phyloP scores from a whole-genome alignment of 2,888 invertebrate species.

The Tachina fera region DNA sequence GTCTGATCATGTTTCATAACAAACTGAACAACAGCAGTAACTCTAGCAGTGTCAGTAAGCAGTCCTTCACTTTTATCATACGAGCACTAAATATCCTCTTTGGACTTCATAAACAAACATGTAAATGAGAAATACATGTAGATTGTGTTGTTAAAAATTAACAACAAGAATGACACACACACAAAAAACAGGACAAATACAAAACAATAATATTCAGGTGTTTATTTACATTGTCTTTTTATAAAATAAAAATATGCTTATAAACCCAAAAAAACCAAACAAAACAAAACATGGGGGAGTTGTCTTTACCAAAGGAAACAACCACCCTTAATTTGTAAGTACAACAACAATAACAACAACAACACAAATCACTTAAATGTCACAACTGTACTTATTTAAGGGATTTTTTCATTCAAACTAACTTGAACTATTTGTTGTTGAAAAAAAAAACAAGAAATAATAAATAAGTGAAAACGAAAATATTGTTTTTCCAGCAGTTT shows the following conservation, averaged over 20 bases:
- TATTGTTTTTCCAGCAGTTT: slow-evolving; percentile 17
- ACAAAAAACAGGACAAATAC: slow-evolving; percentile 30
- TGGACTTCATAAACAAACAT: slow-evolving; percentile 24
- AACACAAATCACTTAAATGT: slow-evolving; percentile 50
- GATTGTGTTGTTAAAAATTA: slow-evolving; percentile 32
- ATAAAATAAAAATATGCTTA: slow-evolving; percentile 18
- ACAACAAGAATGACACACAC: slow-evolving; percentile 2
- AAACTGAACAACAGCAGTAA: slow-evolving; percentile 28
- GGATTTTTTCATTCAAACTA: slow-evolving; percentile 12
- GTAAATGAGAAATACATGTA: not conserved
- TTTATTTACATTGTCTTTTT: slow-evolving; percentile 66
- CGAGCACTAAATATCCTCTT: slow-evolving; percentile 28
- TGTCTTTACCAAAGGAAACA: slow-evolving; percentile 20
- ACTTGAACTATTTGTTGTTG: slow-evolving; percentile 31
- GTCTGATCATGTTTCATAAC: slow-evolving; percentile 69
- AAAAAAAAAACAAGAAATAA: slow-evolving; percentile 9
- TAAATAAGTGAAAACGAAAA: slow-evolving; percentile 2
- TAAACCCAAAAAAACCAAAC: not conserved
- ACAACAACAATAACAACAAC: slow-evolving; percentile 31
- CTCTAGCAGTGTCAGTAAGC: not conserved
- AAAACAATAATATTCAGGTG: slow-evolving; percentile 66
- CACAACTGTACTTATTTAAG: slow-evolving; percentile 62
- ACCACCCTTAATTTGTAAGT: slow-evolving; percentile 49
- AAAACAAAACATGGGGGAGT: slow-evolving; percentile 15
- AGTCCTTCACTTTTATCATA: slow-evolving; percentile 1